Evolutionary conservation across 2,113 vertebrate species (phyloP), one percentile per base, ranked within the genome.

Genomic region (Sprattus sprattus): DNA sequence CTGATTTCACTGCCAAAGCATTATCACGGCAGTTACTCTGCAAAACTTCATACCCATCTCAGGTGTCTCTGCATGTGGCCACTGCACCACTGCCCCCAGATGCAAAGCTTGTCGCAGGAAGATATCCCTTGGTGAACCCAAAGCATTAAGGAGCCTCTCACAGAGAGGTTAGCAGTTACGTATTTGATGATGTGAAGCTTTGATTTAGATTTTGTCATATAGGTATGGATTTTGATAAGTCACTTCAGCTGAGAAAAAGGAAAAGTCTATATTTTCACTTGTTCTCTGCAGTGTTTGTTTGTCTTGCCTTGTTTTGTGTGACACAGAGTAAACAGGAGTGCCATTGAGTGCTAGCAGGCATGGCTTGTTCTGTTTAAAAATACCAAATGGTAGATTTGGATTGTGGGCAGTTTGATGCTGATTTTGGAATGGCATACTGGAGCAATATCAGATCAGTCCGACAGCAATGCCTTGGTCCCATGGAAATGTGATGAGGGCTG

Each of bases 21-120:
- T 86, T 83, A 88, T 86, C 85, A 86, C 82, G 83, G 46, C 83
- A 81, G 83, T 88, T 87, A 87, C 85, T 81, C 86, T 80, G 84
- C 84, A 83, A 67, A 87, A 80, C 46, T 15, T 18, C 50, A 54
- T 15, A 16, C 13, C 50, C 49, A 81, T 32, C 85, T 85, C 67
- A 64, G 46, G 57, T 45, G 81, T 82, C 81, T 85, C 81, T 83
- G 87, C 81, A 80, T 32, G 52, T 25, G 81, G 75, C 57, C 45
- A 81, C 84, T 81, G 28, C 80, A 45, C 39, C 83, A n/a, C 25
- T 71, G 64, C 64, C 25, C 50, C 50, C 50, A 54, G 18, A 54
- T 54, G 50, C 50, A 54, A 54, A 54, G 11, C 50, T 18, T 18
- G 50, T 15, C 0, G 18, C 50, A 54, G 50, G 11, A 15, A 54